Conservation (phyloP, 2,797 vertebrate species). For the Sparidentex hasta region DNA sequence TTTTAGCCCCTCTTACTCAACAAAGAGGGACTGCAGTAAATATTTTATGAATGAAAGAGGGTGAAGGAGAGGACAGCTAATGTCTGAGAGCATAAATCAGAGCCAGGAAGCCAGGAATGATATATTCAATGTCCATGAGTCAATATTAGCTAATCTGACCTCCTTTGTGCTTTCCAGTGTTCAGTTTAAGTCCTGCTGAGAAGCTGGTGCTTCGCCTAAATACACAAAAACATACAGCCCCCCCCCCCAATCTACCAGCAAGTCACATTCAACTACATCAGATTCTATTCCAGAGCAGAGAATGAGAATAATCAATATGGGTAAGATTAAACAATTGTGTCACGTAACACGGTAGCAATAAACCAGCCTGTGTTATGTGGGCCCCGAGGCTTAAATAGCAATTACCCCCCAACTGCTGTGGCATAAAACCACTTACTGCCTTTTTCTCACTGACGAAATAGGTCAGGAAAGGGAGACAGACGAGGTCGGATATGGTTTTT, state of each 20-base stretch:
- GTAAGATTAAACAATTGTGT: constrained; percentile 48
- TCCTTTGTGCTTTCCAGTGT: constrained; percentile 36
- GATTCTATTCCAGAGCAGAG: constrained; percentile 27
- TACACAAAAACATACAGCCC: constrained; percentile 16
- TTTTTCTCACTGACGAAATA: constrained; percentile 35
- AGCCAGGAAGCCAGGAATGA: constrained; percentile 11
- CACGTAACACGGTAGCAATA: constrained; percentile 53
- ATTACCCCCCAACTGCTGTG: constrained; percentile 57
- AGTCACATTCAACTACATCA: constrained; percentile 42
- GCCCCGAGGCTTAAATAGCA: constrained; percentile 63
- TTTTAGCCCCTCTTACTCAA: constrained; percentile 14
- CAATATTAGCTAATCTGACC: constrained; percentile 48
- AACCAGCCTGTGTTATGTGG: constrained; percentile 50
- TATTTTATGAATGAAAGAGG: constrained; percentile 64
- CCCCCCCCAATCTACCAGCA: not conserved
- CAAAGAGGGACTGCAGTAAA: constrained; percentile 52
- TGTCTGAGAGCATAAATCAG: constrained; percentile 41
- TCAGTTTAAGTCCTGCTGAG: constrained; percentile 12
- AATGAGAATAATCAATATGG: constrained; percentile 54
- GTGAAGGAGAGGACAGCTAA: constrained; percentile 64
- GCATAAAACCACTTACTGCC: constrained; percentile 56
- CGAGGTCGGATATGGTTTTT: not conserved
- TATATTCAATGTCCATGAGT: constrained; percentile 32
- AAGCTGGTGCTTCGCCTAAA: constrained; percentile 43
- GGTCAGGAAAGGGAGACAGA: constrained; percentile 27